Conservation (phyloP, 2,888 invertebrate genomes). For the Lasioglossum malachurum region DNA sequence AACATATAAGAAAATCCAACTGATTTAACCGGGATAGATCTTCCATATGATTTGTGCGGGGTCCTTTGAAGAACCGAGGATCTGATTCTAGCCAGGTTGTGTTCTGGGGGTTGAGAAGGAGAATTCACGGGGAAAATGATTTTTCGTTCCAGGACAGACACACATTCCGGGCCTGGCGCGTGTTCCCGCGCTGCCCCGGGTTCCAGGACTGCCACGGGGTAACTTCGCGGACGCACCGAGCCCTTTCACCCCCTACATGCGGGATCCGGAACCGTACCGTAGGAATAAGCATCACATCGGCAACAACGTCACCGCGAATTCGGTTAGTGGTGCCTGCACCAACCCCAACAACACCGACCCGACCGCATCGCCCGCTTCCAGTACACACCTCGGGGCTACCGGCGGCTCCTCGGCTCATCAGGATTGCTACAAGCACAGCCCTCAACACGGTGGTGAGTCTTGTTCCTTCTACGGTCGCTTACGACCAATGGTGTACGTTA, state of each 20-base stretch:
- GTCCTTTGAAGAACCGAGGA: too few species aligned
- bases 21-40: too few species aligned
- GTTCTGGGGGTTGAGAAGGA: neutral
- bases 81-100: too few species aligned
- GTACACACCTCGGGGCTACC: conserved; percentile 78
- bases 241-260: conserved; percentile 88
- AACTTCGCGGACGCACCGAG: conserved; percentile 87
- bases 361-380: conserved; percentile 81
- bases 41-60: too few species aligned
- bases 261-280: conserved; percentile 90
- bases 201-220: conserved; percentile 90
- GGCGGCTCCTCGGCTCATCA: conserved; percentile 79
- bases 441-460: conserved; percentile 83
- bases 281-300: conserved; percentile 87
- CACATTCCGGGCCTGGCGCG: conserved; percentile 90
- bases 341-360: conserved; percentile 79
- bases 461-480: neutral
- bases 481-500: neutral
- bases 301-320: conserved; percentile 76
- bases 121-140: neutral
- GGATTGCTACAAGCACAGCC: conserved; percentile 84
- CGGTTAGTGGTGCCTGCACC: conserved; percentile 76
- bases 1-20: too few species aligned
- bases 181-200: conserved; percentile 87
- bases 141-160: conserved; percentile 65